Conservation (phyloP, 2,888 invertebrate genomes). For the Orchestes rusci region DNA sequence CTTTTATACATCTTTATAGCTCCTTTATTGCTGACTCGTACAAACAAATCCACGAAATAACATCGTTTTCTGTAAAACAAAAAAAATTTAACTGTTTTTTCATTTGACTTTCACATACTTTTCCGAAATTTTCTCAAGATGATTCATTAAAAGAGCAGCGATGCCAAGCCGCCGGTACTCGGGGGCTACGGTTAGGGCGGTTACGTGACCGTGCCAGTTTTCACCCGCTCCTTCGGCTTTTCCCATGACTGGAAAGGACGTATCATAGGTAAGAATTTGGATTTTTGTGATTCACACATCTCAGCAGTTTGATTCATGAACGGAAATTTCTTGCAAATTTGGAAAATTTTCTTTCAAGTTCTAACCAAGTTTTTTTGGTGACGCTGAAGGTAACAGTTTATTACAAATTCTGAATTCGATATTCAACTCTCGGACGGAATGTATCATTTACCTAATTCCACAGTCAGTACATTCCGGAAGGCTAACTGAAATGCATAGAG, state of each 20-base stretch:
- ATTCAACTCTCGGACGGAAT: too few relatives aligned
- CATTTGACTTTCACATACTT: constrained; percentile 53
- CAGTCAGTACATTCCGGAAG: too few relatives aligned
- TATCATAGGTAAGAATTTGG: neutral
- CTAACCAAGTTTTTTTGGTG: too few relatives aligned
- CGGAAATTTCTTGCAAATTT: too few relatives aligned
- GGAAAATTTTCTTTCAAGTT: too few relatives aligned
- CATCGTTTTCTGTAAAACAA: constrained; percentile 72
- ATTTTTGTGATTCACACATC: too few relatives aligned
- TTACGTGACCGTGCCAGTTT: constrained; percentile 99
- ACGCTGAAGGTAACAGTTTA: too few relatives aligned
- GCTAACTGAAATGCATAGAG: too few relatives aligned
- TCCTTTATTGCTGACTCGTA: constrained; percentile 93
- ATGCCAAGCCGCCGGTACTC: constrained; percentile 88
- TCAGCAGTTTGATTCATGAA: too few relatives aligned
- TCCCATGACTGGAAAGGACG: constrained; percentile 79
- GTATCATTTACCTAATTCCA: too few relatives aligned
- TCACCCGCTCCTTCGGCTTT: constrained; percentile 95
- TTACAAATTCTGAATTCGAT: too few relatives aligned
- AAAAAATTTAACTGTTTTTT: neutral
- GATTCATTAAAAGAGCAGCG: constrained; percentile 89
- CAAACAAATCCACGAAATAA: constrained; percentile 97
- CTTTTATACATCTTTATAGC: constrained; percentile 97
- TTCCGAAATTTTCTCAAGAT: constrained; percentile 93
- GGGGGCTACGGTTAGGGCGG: constrained; percentile 93